phyloP scores from a whole-genome alignment of 2,888 invertebrate species.

The Caenorhabditis becei region DNA sequence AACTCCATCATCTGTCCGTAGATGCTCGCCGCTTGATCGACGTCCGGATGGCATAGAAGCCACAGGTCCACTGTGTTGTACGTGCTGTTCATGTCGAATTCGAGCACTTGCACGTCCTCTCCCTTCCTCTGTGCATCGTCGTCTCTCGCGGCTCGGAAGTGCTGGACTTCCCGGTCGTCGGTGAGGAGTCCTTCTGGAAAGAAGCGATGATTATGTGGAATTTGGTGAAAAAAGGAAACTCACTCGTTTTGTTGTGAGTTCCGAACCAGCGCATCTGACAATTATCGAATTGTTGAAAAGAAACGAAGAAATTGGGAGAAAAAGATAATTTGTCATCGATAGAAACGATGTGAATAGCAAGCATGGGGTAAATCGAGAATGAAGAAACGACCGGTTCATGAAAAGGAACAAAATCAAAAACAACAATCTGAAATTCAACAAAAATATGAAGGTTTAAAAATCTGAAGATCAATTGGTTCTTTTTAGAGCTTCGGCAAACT shows the following conservation, averaged over 20 bases:
- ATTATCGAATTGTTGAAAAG: background rate
- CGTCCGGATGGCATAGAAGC: conserved; percentile 45
- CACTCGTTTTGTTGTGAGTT: conserved; percentile 40
- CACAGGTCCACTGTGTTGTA: conserved; percentile 26
- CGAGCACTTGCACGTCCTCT: background rate
- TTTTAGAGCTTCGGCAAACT: conserved; percentile 39
- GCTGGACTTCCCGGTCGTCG: conserved; percentile 18
- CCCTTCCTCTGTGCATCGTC: conserved; percentile 20
- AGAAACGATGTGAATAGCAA: conserved; percentile 5
- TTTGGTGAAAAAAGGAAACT: conserved; percentile 1
- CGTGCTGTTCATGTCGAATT: conserved; percentile 13
- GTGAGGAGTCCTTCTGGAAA: conserved; percentile 33
- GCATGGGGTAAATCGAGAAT: background rate
- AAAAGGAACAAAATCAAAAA: background rate
- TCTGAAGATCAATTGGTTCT: background rate
- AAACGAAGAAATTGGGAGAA: background rate
- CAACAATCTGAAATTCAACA: conserved; percentile 3
- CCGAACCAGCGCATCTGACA: conserved; percentile 34
- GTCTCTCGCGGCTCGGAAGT: conserved; percentile 3
- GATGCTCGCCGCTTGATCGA: conserved; percentile 1
- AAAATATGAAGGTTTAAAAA: conserved; percentile 2
- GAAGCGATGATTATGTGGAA: background rate
- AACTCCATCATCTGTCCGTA: conserved; percentile 2
- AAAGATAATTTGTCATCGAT: background rate
- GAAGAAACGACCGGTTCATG: background rate